Conservation (phyloP, 2,113 vertebrate genomes). For the Hippocampus comes region DNA sequence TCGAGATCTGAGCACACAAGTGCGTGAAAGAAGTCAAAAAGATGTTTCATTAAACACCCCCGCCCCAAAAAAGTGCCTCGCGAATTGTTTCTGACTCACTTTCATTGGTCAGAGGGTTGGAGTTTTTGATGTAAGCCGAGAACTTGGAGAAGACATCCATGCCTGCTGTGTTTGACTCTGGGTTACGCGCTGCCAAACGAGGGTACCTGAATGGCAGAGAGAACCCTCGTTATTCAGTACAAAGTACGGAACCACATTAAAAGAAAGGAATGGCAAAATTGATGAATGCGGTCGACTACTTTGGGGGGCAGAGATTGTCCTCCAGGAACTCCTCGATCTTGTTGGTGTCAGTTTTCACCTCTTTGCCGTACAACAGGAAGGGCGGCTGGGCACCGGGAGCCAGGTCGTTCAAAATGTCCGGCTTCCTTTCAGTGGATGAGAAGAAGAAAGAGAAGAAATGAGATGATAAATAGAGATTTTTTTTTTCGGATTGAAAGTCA, state of each 20-base stretch:
- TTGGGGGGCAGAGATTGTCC: conserved; percentile 82
- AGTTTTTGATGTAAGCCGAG: conserved; percentile 89
- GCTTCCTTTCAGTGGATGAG: conserved; percentile 69
- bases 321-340: conserved; percentile 93
- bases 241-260: neutral
- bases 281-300: conserved; percentile 56
- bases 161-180: conserved; percentile 88
- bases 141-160: conserved; percentile 89
- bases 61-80: too few species aligned
- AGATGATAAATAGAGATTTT: neutral
- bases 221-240: neutral
- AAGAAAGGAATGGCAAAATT: neutral
- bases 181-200: conserved; percentile 81
- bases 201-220: conserved; percentile 72
- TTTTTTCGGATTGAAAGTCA: neutral
- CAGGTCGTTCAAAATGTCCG: conserved; percentile 82
- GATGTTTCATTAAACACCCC: too few species aligned
- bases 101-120: conserved; percentile 80
- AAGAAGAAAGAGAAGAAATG: neutral
- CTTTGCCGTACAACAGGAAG: conserved; percentile 79
- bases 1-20: conserved; percentile 74
- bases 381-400: conserved; percentile 88
- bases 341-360: conserved; percentile 91
- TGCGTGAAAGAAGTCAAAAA: neutral
- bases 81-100: conserved; percentile 67